Percentiles rank a stretch among this genome's conserved stretches.
Evolutionary conservation across 2,797 vertebrate genomes (phyloP).

Genomic region (Sus cebifrons): DNA sequence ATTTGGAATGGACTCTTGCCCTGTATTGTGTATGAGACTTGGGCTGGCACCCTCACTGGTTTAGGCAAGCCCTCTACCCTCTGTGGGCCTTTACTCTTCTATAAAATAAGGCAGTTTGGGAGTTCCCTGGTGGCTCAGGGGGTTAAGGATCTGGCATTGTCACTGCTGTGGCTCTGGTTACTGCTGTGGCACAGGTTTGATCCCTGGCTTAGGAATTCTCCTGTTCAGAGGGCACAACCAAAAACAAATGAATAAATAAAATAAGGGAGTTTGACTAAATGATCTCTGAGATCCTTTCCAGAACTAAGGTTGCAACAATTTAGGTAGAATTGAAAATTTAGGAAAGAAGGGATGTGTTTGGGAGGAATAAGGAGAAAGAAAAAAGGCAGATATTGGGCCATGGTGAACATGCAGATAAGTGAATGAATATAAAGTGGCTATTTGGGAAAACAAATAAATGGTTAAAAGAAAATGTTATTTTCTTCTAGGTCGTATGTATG

Average conservation of each 20-base stretch:
- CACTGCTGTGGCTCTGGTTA: no score
- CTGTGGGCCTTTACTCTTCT: neutral
- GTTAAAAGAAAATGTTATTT: slow-evolving; percentile 45
- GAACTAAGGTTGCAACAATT: neutral
- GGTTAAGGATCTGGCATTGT: no score
- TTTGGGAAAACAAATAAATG: neutral
- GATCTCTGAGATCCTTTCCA: neutral
- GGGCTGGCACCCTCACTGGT: neutral
- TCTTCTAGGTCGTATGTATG: slow-evolving; percentile 96
- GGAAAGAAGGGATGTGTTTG: neutral
- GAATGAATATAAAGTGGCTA: neutral
- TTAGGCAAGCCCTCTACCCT: neutral
- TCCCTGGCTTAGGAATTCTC: no score
- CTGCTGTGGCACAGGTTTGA: no score
- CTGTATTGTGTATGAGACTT: neutral
- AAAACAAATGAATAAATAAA: neutral
- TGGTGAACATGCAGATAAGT: neutral
- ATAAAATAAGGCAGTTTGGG: neutral
- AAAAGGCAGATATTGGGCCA: neutral
- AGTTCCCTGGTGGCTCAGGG: no score
- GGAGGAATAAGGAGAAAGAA: neutral
- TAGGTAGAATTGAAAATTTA: slow-evolving; percentile 10
- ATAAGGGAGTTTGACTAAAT: neutral
- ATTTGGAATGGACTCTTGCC: neutral
- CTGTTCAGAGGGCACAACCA: no score